These are phyloP conservation scores for Spea bombifrons DNA, from an alignment of 2,113 vertebrate species.

Conservation along the genomic window DNA sequence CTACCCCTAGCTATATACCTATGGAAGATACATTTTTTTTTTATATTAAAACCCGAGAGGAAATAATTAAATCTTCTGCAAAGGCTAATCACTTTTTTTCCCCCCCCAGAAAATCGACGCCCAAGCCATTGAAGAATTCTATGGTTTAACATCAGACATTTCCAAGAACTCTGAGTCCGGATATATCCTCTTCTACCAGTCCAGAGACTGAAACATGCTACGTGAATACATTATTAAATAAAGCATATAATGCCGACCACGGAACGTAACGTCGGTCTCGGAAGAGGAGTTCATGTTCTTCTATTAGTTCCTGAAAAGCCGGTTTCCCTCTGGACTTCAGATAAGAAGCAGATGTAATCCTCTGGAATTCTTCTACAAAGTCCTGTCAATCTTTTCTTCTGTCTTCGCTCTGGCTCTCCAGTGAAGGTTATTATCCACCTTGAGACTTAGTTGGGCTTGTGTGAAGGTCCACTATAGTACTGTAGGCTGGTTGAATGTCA, in stretches of 20 bases:
- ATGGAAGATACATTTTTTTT: neutral
- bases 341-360: constrained; percentile 9
- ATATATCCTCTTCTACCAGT: constrained; percentile 93
- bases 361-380: neutral
- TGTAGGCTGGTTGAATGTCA: neutral
- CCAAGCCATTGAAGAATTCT: constrained; percentile 91
- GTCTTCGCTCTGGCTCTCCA: neutral
- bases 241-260: too few relatives aligned
- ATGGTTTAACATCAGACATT: constrained; percentile 89
- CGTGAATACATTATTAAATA: neutral
- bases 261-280: too few relatives aligned
- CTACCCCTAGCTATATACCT: neutral
- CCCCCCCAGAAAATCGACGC: constrained; percentile 82
- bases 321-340: neutral
- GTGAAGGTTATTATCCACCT: too few relatives aligned
- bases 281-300: neutral
- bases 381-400: neutral
- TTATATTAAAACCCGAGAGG: neutral
- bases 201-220: constrained; percentile 74
- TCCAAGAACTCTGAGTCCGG: constrained; percentile 92
- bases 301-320: constrained; percentile 3
- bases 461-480: neutral
- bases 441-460: neutral
- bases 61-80: too few relatives aligned
- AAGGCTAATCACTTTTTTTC: neutral